phyloP scores from a whole-genome alignment of 1,140 invertebrate species.

The Ostrea edulis region DNA sequence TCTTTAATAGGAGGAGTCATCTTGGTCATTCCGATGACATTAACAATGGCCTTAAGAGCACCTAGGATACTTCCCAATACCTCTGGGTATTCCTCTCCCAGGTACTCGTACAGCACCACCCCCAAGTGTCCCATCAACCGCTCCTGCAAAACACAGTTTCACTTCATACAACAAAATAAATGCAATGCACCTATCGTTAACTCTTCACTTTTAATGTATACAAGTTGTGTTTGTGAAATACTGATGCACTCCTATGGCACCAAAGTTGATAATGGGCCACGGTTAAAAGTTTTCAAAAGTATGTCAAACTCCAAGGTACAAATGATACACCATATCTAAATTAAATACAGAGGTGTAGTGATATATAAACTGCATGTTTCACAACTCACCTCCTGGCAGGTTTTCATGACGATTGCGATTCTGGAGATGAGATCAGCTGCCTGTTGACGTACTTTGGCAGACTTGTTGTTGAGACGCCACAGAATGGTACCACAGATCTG shows the following conservation, averaged over 20 bases:
- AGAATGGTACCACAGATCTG: constrained; percentile 99
- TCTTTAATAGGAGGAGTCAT: constrained; percentile 99
- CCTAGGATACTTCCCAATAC: constrained; percentile 98
- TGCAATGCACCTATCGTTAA: not conserved
- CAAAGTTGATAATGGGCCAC: too few species aligned
- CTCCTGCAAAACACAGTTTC: constrained; percentile 84
- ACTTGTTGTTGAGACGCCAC: constrained; percentile 99
- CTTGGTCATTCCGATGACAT: constrained; percentile 99
- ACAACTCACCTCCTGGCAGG: constrained; percentile 93
- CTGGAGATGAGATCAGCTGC: constrained; percentile 99
- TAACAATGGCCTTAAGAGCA: constrained; percentile 98
- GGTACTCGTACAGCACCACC: constrained; percentile 99
- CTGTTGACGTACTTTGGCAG: constrained; percentile 99
- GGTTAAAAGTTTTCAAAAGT: too few species aligned
- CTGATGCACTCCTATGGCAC: too few species aligned
- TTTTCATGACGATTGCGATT: constrained; percentile 99
- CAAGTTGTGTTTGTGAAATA: too few species aligned
- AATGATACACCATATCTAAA: too few species aligned
- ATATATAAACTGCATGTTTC: too few species aligned
- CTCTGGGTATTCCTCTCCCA: constrained; percentile 99
- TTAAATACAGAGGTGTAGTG: too few species aligned
- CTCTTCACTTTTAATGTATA: too few species aligned
- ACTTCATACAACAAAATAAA: not conserved
- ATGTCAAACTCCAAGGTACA: too few species aligned
- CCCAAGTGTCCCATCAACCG: constrained; percentile 99